Evolutionary conservation across 1,140 invertebrate species (phyloP), one percentile per base, ranked within the genome.

Genomic region (Platyscapa corneri): DNA sequence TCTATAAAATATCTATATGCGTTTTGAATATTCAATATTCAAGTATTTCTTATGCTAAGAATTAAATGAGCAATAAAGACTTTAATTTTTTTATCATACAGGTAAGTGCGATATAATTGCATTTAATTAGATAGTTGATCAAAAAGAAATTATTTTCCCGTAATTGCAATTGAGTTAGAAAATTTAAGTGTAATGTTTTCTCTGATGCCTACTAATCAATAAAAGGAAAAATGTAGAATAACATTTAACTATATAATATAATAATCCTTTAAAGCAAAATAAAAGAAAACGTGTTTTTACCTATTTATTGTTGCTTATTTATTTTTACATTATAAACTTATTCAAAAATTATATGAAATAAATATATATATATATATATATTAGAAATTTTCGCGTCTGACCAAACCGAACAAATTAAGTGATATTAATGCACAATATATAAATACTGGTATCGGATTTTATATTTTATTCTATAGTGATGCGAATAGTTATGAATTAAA

Each of bases 1-100:
- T 82, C 42, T 80, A 53, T 53, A 49, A 77, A 77, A 75, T 75
- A 42, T 70, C 67, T 34, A 37, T 23, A 37, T 70, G 67, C 67
- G 67, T 37, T 46, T 75, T 75, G 72, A 75, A 75, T n/a, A 75
- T 75, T 75, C 37, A 75, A 75, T 75, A 75, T 70, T 70, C 32
- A 70, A 70, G 32, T 37, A 70, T 70, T 70, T 70, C 67, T 34
- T 37, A 70, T 32, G 20, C 32, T 70, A 37, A 20, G 30, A 70
- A 34, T 70, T 70, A 6, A 74, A 74, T 74, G 37, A 74, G 70
- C 39, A 74, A 74, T 74, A 74, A 74, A 74, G 39, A 74, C 70
- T 74, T 74, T n/a, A 53, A 46, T 75, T 76, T 32, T 46, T 53
- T 32, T 53, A 76, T 53, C 46, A 49, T 76, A 49, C 46, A 76